Evolutionary conservation across 2,797 vertebrate species (phyloP), one percentile per base, ranked within the genome.

Genomic region (Halcyon smyrnensis): DNA sequence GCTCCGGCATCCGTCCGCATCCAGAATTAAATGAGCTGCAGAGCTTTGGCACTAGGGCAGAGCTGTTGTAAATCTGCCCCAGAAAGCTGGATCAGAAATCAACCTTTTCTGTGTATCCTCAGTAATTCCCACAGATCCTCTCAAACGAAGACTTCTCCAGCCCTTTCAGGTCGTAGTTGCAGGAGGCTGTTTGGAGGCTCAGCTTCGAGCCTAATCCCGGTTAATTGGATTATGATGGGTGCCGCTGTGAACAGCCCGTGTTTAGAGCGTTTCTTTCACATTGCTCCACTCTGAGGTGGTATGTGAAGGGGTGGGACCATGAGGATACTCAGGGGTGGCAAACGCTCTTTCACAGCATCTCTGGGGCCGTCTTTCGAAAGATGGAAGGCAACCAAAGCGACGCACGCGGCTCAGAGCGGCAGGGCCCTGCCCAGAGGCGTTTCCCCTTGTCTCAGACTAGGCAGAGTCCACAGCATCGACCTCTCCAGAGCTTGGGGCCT

Each of bases 91-190:
- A 90, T 95, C 79, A 53, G 71, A 84, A 97, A 71, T 91, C 94
- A 36, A 93, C 94, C 87, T 93, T 95, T 95, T 88, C 94, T 71
- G 62, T 63, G 82, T 62, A 70, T 84, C 86, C 83, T 70, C 63
- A 16, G 57, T 95, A 91, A 94, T 95, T 94, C 90, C 87, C 65
- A 25, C 69, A 90, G 85, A 93, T 93, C 94, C 94, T 85, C 85
- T 95, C 93, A 95, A 91, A 80, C 2, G 37, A 71, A 95, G 90
- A 81, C 90, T 95, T 30, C 69, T 91, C 57, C 76, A 75, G 75
- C 87, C 36, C 69, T 84, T 83, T 56, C 93, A 79, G 85, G 79
- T 83, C 1, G 6, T 63, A 56, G 91, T 32, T 68, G 59, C 43
- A 43, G 27, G 87, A 83, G 79, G 32, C 76, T 87, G 83, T 88